Base-by-base conservation (phyloP, 2,113 vertebrate genomes). In the Clarias macrocephalus region DNA sequence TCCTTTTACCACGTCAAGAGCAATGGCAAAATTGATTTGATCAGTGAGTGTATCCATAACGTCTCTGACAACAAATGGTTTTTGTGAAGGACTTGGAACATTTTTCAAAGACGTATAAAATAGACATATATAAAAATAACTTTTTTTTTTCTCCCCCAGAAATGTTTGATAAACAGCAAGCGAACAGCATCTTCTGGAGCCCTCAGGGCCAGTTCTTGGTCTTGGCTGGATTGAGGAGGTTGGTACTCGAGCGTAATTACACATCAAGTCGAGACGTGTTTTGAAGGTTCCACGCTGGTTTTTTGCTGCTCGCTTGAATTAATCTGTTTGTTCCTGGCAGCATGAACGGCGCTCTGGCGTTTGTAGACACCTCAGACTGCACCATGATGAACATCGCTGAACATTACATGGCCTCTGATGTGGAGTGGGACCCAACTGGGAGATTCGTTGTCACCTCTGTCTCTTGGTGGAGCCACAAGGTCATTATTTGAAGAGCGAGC, bases 381-480 rank as follows among this genome's bases (percentile, higher is more conserved):
- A 99, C 98, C 23, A 95, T 99, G 96, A 99, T 99, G 98, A 99
- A 99, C 91, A 97, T 99, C 19, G 98, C 97, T 0, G 98, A 99
- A 87, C 98, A 99, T 90, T 99, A 99, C 92, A 99, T 97, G 92
- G 98, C 98, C 52, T 99, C 98, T 0, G 98, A 99, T 0, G 97
- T 99, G 11, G 98, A 99, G 82, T 99, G 98, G 98, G 98, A 99
- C 88, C 97, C 98, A 0, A 99, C 98, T 0, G 98, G 98, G 54
- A 96, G 98, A 91, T 99, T 97, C 0, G 94, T 99, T 0, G 95
- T 99, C 86, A 99, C 98, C 54, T 99, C 98, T 0, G 98, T 99
- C 84, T 99, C 98, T 30, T 99, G 98, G 98, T 99, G 98, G 98
- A 99, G 98, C 92, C 98, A 99, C 92, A 99, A 99, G 97, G 98